Conservation (phyloP, 1,140 invertebrate species). For the Parasteatoda tepidariorum region DNA sequence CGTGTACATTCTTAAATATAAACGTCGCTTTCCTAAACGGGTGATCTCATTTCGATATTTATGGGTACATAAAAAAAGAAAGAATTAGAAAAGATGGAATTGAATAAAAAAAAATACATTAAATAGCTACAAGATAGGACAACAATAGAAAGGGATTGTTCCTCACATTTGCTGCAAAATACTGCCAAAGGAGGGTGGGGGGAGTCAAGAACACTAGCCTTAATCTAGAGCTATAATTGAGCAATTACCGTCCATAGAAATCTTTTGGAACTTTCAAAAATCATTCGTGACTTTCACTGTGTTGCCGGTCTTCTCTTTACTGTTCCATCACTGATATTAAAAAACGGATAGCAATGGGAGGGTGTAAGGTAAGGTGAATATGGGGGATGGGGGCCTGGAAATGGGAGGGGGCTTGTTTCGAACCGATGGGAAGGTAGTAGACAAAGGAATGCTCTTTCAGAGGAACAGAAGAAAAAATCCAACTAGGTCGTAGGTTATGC, state of each 20-base stretch:
- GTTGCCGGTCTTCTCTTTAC: background rate
- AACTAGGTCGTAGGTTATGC: background rate
- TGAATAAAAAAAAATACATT: background rate
- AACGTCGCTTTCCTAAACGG: no score
- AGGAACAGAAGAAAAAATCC: background rate
- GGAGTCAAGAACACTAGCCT: background rate
- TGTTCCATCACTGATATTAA: conserved; percentile 18
- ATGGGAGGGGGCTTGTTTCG: background rate
- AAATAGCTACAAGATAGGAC: conserved; percentile 20
- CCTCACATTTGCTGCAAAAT: background rate
- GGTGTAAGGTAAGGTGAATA: background rate
- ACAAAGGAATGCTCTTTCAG: conserved; percentile 39
- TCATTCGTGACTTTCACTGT: conserved; percentile 22
- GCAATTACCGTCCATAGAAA: conserved; percentile 27
- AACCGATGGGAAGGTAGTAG: conserved; percentile 8
- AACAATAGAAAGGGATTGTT: background rate
- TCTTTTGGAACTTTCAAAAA: background rate
- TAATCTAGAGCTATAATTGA: conserved; percentile 27
- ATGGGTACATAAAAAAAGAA: no score
- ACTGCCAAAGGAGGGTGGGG: no score
- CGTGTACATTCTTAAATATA: no score
- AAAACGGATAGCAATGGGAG: background rate
- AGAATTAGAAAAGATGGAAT: no score
- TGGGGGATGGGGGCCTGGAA: background rate
- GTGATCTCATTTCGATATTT: no score